phyloP scores from a whole-genome alignment of 2,113 vertebrate species.

The Nanorana parkeri region DNA sequence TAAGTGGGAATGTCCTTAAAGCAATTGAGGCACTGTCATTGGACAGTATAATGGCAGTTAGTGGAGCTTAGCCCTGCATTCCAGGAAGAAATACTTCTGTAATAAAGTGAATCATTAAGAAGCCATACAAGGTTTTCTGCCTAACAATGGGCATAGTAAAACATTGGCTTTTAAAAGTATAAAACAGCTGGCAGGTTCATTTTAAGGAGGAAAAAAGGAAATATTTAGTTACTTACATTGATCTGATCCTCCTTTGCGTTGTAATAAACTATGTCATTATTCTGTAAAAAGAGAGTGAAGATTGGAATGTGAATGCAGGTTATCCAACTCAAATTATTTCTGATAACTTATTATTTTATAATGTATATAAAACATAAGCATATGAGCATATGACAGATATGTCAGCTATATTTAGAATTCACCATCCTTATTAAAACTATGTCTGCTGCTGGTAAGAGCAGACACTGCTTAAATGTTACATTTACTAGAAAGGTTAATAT shows the following conservation, averaged over 20 bases:
- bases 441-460: slow-evolving; percentile 32
- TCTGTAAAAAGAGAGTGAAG: slow-evolving; percentile 69
- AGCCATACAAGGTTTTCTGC: no score
- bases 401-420: slow-evolving; percentile 4
- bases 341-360: not conserved
- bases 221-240: slow-evolving; percentile 73
- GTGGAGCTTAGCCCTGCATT: no score
- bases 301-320: not conserved
- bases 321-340: not conserved
- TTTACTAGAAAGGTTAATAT: not conserved
- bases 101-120: no score
- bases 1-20: no score
- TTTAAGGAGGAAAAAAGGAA: not conserved
- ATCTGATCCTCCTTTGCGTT: slow-evolving; percentile 96
- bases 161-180: not conserved
- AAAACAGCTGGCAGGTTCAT: not conserved
- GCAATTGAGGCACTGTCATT: no score
- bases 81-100: no score
- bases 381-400: not conserved
- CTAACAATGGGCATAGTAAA: no score
- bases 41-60: no score
- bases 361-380: not conserved
- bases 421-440: slow-evolving; percentile 14
- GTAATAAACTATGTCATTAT: slow-evolving; percentile 91
- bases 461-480: slow-evolving; percentile 40